Conservation (phyloP, 64 coral and sea anemone genomes). For the Platygyra sinensis region DNA sequence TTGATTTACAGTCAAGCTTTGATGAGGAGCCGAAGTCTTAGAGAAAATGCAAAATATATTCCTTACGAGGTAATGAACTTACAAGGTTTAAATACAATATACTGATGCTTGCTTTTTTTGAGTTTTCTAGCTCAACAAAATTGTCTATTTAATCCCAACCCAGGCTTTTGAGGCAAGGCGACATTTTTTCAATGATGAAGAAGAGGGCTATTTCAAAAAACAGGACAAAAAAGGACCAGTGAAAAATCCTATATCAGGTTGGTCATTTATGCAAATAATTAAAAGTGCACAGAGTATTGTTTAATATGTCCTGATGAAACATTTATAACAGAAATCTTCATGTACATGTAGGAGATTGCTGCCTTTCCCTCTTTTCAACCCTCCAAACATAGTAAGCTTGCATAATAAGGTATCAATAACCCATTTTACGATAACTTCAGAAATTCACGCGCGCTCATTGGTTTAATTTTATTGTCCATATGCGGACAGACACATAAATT, state of each 20-base stretch:
- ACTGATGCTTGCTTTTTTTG: not conserved
- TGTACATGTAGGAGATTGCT: too few relatives aligned
- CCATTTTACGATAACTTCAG: too few relatives aligned
- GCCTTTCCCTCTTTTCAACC: not conserved
- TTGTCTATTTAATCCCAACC: not conserved
- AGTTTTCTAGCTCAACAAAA: not conserved
- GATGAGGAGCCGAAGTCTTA: constrained; percentile 91
- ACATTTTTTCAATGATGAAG: constrained; percentile 98
- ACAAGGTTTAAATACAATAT: not conserved
- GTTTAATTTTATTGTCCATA: too few relatives aligned
- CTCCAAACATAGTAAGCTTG: not conserved
- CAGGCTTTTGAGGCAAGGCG: constrained; percentile 93
- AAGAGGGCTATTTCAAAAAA: constrained; percentile 95
- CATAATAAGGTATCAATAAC: too few relatives aligned
- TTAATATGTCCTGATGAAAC: too few relatives aligned
- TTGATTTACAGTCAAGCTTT: constrained; percentile 83
- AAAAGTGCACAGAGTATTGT: not conserved
- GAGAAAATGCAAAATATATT: constrained; percentile 98
- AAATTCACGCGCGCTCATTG: too few relatives aligned
- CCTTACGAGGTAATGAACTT: constrained; percentile 75
- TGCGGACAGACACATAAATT: too few relatives aligned
- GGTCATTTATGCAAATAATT: not conserved
- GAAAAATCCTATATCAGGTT: constrained; percentile 99
- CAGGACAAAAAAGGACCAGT: constrained; percentile 91
- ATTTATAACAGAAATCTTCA: too few relatives aligned